phyloP scores from a whole-genome alignment of 2,113 vertebrate genomes.

The Neotoma lepida region DNA sequence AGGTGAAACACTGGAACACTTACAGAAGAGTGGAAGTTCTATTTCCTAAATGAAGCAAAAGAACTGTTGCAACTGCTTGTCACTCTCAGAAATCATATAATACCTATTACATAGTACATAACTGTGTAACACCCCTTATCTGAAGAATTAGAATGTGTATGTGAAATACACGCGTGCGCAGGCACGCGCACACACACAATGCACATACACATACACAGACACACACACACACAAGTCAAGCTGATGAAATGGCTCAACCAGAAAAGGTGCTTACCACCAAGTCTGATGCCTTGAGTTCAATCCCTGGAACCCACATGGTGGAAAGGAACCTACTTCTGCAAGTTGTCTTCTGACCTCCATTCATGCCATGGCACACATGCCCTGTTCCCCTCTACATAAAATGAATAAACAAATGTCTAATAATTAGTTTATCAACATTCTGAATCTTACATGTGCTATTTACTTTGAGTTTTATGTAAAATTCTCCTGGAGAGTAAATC shows the following conservation, averaged over 20 bases:
- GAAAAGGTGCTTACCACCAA: neutral
- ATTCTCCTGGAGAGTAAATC: neutral
- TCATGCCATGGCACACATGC: neutral
- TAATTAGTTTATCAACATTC: neutral
- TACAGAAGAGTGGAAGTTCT: neutral
- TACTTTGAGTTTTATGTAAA: constrained; percentile 43
- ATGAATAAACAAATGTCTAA: neutral
- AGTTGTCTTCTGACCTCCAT: neutral
- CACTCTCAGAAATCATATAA: neutral
- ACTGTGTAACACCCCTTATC: neutral
- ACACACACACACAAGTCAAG: too few relatives aligned
- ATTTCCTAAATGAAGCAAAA: neutral
- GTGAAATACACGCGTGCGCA: neutral
- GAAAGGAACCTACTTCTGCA: neutral
- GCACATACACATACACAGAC: neutral
- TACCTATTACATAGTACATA: neutral
- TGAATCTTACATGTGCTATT: neutral
- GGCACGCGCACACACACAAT: neutral
- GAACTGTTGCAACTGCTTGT: neutral
- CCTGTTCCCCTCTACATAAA: neutral
- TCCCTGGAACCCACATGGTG: neutral
- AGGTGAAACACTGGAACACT: neutral
- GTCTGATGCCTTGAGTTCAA: too few relatives aligned
- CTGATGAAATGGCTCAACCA: neutral
- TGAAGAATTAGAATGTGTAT: neutral